phyloP scores from a whole-genome alignment of 2,797 vertebrate genomes.

The Xenentodon cancila region DNA sequence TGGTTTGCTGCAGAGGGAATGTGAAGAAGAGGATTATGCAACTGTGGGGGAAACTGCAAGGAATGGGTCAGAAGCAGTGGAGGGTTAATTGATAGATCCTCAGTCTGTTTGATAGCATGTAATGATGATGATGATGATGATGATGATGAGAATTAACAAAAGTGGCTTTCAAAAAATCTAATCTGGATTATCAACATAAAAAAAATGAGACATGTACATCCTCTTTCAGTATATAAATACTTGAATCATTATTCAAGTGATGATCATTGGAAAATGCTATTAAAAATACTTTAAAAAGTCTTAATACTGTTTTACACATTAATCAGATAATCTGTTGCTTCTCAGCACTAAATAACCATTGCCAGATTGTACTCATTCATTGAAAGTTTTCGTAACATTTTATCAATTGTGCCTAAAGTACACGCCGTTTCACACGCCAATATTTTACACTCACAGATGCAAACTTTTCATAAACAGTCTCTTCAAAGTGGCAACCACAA shows the following conservation, averaged over 20 bases:
- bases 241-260: no score
- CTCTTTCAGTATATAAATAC: no score
- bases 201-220: neutral
- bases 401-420: no score
- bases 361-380: no score
- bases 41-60: constrained; percentile 52
- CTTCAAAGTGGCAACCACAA: constrained; percentile 79
- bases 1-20: constrained; percentile 54
- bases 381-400: no score
- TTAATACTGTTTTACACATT: no score
- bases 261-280: no score
- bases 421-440: neutral
- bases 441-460: constrained; percentile 55
- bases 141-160: constrained; percentile 13
- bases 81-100: constrained; percentile 73
- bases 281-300: no score
- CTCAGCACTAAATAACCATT: no score
- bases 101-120: constrained; percentile 56
- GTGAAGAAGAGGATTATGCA: constrained; percentile 67
- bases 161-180: constrained; percentile 15
- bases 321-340: no score
- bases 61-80: constrained; percentile 50
- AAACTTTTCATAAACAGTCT: constrained; percentile 69
- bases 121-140: constrained; percentile 44
- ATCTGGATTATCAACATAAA: constrained; percentile 34